These are phyloP conservation scores for Tipula helvola DNA, from an alignment of 2,888 invertebrate genomes.

Conservation along the genomic window DNA sequence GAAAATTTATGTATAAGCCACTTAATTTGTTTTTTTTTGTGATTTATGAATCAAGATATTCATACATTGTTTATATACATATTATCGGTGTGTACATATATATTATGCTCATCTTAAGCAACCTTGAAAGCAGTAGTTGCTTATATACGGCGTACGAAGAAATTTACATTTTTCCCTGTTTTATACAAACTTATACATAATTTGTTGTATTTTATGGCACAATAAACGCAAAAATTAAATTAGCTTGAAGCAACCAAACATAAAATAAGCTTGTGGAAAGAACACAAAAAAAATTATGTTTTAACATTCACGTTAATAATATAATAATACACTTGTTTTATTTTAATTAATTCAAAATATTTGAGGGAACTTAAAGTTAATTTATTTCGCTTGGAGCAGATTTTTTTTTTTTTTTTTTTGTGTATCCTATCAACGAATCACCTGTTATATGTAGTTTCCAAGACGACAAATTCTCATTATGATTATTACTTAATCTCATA, in stretches of 20 bases:
- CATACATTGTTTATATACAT: neutral
- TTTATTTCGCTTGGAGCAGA: neutral
- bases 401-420: neutral
- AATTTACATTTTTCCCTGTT: neutral
- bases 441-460: neutral
- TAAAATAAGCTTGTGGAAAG: neutral
- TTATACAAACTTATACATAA: neutral
- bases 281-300: neutral
- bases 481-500: neutral
- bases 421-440: neutral
- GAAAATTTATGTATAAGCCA: neutral
- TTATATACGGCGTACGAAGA: neutral
- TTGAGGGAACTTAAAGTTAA: neutral
- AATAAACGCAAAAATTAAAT: neutral
- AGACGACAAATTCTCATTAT: neutral
- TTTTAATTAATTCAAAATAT: neutral
- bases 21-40: too few relatives aligned
- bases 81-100: neutral
- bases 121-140: neutral
- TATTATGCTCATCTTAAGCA: neutral
- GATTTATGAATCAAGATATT: neutral
- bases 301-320: neutral
- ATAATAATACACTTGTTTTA: neutral
- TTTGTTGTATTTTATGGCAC: neutral
- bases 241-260: neutral